Evolutionary conservation across 1,140 invertebrate genomes (phyloP).

Genomic region (Drosophila athabasca): DNA sequence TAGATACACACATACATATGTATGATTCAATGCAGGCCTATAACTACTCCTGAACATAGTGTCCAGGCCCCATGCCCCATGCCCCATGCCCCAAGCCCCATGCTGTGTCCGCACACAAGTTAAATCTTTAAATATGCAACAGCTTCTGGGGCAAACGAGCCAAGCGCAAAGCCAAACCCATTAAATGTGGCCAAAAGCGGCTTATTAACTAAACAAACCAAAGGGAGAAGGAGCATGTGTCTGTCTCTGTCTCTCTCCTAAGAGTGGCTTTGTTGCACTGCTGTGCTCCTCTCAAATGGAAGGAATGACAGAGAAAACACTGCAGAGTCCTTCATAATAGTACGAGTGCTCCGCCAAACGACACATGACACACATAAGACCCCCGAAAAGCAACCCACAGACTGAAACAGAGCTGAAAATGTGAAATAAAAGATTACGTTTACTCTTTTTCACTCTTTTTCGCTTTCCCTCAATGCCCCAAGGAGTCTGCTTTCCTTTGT

Average conservation of each 20-base stretch:
- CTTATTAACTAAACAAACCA: constrained; percentile 65
- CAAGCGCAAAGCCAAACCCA: constrained; percentile 24
- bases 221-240: neutral
- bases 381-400: constrained; percentile 5
- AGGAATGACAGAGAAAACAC: constrained; percentile 2
- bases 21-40: neutral
- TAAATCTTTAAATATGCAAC: constrained; percentile 50
- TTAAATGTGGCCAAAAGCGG: constrained; percentile 67
- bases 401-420: neutral
- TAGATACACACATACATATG: too few species aligned
- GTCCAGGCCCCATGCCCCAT: neutral
- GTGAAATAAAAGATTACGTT: constrained; percentile 22
- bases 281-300: too few species aligned
- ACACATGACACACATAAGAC: constrained; percentile 32
- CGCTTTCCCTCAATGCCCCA: neutral
- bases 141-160: constrained; percentile 44
- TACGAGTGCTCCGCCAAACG: neutral
- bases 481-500: neutral
- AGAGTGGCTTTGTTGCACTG: too few species aligned
- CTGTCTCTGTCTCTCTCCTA: too few species aligned
- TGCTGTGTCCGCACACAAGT: constrained; percentile 10
- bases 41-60: constrained; percentile 9
- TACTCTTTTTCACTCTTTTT: neutral
- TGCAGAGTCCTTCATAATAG: constrained; percentile 19
- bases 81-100: too few species aligned